phyloP scores from a whole-genome alignment of 35 echinoderm and acorn worm genomes.

The Lytechinus variegatus region DNA sequence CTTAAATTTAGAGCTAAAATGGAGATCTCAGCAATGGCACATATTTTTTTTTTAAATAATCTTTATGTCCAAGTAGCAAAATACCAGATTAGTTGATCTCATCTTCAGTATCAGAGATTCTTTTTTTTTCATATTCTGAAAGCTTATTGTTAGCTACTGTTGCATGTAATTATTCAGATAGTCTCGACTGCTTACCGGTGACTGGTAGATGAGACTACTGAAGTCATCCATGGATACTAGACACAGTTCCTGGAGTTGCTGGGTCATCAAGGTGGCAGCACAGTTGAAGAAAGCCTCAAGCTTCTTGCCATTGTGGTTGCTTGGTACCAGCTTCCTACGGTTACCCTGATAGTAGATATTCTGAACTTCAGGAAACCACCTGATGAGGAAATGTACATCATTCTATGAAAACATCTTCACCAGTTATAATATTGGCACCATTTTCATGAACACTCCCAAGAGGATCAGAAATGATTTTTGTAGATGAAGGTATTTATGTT shows the following conservation, averaged over 20 bases:
- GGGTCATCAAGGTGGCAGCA: constrained; percentile 95
- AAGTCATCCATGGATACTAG: constrained; percentile 90
- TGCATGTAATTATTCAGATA: not conserved
- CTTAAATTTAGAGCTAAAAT: too few relatives aligned
- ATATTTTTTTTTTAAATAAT: too few relatives aligned
- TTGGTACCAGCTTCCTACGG: constrained; percentile 90
- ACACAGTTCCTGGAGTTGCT: constrained; percentile 85
- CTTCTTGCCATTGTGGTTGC: constrained; percentile 95
- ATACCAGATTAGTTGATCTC: too few relatives aligned
- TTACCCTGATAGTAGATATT: constrained; percentile 99
- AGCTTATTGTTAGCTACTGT: too few relatives aligned
- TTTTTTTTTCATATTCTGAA: too few relatives aligned
- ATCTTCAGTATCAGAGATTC: not conserved
- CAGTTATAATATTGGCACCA: not conserved
- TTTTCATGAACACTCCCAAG: too few relatives aligned
- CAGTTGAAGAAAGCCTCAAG: constrained; percentile 97
- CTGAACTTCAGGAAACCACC: constrained; percentile 99
- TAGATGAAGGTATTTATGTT: too few relatives aligned
- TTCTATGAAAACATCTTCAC: not conserved
- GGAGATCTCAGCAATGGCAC: too few relatives aligned
- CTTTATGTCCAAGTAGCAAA: too few relatives aligned
- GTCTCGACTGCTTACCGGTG: constrained; percentile 62
- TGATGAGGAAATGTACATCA: constrained; percentile 25
- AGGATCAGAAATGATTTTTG: too few relatives aligned
- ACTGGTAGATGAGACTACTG: constrained; percentile 77